A percentile compares a stretch with the other conserved stretches of the same genome.
These are phyloP conservation scores for Ivindomyrus marchei DNA, from an alignment of 2,113 vertebrate species.

Conservation along the genomic window DNA sequence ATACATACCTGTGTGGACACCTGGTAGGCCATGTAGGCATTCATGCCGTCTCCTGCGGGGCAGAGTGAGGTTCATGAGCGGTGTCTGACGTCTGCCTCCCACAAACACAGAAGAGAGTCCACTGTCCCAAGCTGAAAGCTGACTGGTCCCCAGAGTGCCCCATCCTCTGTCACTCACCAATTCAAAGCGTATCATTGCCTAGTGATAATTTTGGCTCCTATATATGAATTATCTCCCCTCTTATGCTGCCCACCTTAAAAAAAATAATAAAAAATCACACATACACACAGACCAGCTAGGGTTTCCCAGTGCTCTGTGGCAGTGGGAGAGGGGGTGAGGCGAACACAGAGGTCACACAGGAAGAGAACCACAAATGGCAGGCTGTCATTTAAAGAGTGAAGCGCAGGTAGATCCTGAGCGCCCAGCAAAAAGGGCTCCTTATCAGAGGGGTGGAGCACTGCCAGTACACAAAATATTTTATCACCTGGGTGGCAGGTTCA, in stretches of 20 bases:
- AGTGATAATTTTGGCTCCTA: background rate
- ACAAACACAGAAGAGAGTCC: slow-evolving; percentile 17
- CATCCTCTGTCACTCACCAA: background rate
- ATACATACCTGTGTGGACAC: slow-evolving; percentile 82
- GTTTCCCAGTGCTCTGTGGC: background rate
- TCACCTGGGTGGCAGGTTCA: background rate
- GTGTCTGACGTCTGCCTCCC: background rate
- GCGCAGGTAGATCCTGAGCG: background rate
- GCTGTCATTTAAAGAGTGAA: background rate
- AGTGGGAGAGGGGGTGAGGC: background rate
- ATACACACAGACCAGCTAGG: background rate
- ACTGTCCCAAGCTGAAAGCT: background rate
- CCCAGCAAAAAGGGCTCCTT: background rate
- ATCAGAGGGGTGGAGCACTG: background rate
- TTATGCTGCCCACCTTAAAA: background rate
- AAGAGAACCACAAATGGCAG: background rate
- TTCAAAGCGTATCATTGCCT: background rate
- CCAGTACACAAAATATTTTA: no score
- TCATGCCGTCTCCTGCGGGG: slow-evolving; percentile 86
- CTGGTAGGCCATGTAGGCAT: slow-evolving; percentile 90
- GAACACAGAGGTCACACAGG: background rate
- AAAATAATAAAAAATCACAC: background rate
- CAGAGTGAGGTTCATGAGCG: background rate
- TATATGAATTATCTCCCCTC: background rate
- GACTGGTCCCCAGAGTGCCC: background rate